A percentile compares a stretch with the other conserved stretches of the same genome.
Evolutionary conservation across 2,797 vertebrate species (phyloP).

Genomic region (Acomys russatus): DNA sequence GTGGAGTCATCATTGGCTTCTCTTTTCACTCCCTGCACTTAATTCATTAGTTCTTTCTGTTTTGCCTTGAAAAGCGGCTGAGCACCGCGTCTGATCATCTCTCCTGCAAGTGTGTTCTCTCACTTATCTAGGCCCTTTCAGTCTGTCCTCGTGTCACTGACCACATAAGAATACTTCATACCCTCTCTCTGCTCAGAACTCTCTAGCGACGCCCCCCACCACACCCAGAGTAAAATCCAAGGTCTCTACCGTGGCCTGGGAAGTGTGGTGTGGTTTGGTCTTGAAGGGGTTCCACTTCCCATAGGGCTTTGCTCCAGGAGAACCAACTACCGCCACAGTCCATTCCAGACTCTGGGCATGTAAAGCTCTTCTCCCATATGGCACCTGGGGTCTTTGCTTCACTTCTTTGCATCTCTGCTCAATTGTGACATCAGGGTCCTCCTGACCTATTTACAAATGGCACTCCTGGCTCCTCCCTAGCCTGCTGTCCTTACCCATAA

Average conservation of each 20-base stretch:
- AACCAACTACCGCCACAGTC: background rate
- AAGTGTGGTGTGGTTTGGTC: background rate
- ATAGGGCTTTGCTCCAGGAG: background rate
- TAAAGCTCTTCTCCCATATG: background rate
- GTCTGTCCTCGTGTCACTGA: background rate
- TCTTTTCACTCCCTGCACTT: background rate
- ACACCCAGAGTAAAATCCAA: background rate
- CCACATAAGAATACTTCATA: background rate
- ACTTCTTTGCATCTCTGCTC: constrained; percentile 6
- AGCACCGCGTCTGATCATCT: background rate
- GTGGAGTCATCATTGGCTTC: background rate
- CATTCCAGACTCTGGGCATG: background rate
- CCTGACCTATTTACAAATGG: background rate
- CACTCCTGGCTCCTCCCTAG: background rate
- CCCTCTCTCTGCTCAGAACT: background rate
- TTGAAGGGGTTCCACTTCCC: background rate
- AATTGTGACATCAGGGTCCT: background rate
- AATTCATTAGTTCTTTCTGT: background rate
- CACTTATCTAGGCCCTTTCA: background rate
- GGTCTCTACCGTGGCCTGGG: background rate
- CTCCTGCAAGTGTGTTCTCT: background rate
- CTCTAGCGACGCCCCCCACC: background rate
- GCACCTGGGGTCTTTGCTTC: background rate
- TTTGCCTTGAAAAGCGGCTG: background rate
- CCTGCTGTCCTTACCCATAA: background rate